Evolutionary conservation across 2,113 vertebrate species (phyloP).

Genomic region (Chamaea fasciata): DNA sequence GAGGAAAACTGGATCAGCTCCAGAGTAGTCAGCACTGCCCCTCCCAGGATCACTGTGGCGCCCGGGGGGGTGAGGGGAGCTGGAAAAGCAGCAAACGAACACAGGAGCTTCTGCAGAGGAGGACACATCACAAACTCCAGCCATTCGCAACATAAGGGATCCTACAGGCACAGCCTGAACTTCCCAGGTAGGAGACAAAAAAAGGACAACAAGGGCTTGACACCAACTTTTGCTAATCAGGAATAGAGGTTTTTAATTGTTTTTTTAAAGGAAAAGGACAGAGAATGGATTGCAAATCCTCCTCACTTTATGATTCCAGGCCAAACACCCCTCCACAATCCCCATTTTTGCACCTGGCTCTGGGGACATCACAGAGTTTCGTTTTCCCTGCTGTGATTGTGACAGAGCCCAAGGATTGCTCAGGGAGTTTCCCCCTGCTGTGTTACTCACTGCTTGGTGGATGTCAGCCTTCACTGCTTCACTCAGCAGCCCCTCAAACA

Average conservation of each 20-base stretch:
- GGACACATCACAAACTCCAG: not conserved
- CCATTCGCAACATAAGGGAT: not conserved
- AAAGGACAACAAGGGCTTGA: not conserved
- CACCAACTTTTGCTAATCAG: not conserved
- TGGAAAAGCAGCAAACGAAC: not conserved
- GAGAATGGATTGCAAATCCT: not conserved
- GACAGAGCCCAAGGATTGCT: not conserved
- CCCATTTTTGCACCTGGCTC: not conserved
- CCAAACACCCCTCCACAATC: not conserved
- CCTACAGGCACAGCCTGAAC: not conserved
- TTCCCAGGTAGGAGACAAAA: not conserved
- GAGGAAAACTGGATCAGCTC: not conserved
- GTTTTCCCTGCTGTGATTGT: not conserved
- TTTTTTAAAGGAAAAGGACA: not conserved
- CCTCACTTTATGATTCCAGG: not conserved
- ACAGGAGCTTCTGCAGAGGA: not conserved
- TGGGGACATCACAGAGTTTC: not conserved
- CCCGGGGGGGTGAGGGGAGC: not conserved
- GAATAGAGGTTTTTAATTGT: not conserved
- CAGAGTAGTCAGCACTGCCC: not conserved
- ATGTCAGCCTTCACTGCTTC: slow-evolving; percentile 83
- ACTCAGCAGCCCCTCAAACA: slow-evolving; percentile 92
- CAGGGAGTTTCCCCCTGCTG: not conserved
- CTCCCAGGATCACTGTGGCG: not conserved
- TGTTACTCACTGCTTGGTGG: slow-evolving; percentile 85